phyloP scores from a whole-genome alignment of 2,113 vertebrate genomes.

The Caretta caretta region DNA sequence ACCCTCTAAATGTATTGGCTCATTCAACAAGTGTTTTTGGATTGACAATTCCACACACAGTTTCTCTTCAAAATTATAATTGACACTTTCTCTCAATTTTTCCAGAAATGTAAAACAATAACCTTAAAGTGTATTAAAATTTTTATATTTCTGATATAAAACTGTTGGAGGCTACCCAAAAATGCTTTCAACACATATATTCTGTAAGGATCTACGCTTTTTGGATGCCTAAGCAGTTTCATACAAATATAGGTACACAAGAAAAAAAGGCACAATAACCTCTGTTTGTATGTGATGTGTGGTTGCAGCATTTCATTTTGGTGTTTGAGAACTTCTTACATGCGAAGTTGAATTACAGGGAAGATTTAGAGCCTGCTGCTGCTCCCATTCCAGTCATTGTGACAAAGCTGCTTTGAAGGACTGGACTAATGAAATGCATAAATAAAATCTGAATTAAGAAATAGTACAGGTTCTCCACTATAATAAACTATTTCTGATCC shows the following conservation, averaged over 20 bases:
- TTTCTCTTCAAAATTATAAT: conserved; percentile 1
- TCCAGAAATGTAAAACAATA: background rate
- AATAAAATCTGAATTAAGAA: background rate
- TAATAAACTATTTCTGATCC: background rate
- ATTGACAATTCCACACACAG: background rate
- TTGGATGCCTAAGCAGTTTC: background rate
- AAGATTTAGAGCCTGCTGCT: background rate
- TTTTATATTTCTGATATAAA: background rate
- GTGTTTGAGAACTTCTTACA: background rate
- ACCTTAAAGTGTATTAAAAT: background rate
- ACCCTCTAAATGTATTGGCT: background rate
- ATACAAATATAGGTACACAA: background rate
- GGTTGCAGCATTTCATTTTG: background rate
- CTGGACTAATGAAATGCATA: background rate
- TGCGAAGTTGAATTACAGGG: background rate
- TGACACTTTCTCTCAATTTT: background rate
- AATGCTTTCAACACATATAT: background rate
- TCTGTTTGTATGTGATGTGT: background rate
- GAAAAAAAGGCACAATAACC: background rate
- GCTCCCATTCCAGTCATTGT: background rate
- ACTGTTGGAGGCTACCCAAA: background rate
- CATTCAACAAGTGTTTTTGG: conserved; percentile 8
- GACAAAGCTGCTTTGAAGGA: background rate
- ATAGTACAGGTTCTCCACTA: rapidly evolving
- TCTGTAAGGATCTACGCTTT: background rate